Conservation (phyloP, 2,888 invertebrate species). For the Mayetiola destructor region DNA sequence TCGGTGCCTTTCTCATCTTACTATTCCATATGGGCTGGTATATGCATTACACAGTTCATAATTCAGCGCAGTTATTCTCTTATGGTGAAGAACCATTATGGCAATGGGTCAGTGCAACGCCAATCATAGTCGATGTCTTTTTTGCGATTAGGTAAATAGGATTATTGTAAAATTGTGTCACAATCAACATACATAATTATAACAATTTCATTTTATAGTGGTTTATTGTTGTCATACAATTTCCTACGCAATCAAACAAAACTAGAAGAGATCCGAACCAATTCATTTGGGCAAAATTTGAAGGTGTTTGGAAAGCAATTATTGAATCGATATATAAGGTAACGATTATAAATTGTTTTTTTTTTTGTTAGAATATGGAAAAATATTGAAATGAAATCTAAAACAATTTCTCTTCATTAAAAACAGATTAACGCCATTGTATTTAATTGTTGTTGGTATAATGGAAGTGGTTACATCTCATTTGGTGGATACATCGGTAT, state of each 20-base stretch:
- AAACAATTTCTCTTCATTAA: too few species aligned
- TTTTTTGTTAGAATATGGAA: too few species aligned
- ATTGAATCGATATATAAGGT: constrained; percentile 14
- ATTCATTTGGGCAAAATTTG: constrained; percentile 11
- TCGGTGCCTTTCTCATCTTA: constrained; percentile 34
- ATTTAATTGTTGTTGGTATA: constrained; percentile 28
- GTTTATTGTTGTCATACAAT: constrained; percentile 14
- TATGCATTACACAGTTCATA: constrained; percentile 34
- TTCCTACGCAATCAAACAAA: constrained; percentile 13
- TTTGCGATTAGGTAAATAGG: constrained; percentile 13
- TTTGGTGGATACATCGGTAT: constrained; percentile 31
- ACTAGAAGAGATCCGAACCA: not conserved
- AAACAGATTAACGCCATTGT: constrained; percentile 31
- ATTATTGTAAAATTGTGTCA: not conserved
- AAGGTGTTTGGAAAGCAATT: constrained; percentile 13
- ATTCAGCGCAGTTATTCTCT: constrained; percentile 30
- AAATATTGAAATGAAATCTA: too few species aligned
- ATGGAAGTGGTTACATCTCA: constrained; percentile 32
- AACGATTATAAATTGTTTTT: not conserved
- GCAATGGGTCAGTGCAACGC: constrained; percentile 33
- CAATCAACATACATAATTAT: not conserved
- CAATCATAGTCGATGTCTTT: constrained; percentile 33
- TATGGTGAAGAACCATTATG: constrained; percentile 31
- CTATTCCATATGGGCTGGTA: constrained; percentile 34
- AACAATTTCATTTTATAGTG: constrained; percentile 2